These are phyloP conservation scores for Laspeyria flexula DNA, from an alignment of 2,888 invertebrate genomes.

Conservation along the genomic window DNA sequence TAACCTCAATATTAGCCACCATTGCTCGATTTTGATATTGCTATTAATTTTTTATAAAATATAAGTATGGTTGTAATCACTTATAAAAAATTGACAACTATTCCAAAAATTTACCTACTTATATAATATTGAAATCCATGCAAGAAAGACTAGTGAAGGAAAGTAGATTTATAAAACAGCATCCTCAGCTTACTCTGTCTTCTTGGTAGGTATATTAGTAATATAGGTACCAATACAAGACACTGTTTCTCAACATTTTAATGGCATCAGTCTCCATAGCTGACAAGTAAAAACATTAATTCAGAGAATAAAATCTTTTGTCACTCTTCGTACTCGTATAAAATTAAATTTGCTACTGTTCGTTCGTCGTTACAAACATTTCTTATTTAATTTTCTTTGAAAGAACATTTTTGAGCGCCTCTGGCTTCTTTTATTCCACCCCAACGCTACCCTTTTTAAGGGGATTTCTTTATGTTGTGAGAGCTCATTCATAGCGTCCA, in stretches of 20 bases:
- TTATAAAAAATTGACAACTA: too few species aligned
- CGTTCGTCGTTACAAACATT: slow-evolving; percentile 35
- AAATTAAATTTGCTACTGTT: slow-evolving; percentile 39
- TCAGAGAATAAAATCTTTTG: slow-evolving; percentile 22
- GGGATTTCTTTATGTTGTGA: slow-evolving; percentile 87
- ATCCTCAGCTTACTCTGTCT: slow-evolving; percentile 22
- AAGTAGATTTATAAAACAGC: neutral
- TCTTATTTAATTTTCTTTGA: slow-evolving; percentile 54
- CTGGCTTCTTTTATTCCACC: slow-evolving; percentile 67
- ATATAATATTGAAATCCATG: too few species aligned
- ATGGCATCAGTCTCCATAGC: neutral
- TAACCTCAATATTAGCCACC: too few species aligned
- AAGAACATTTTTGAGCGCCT: slow-evolving; percentile 49
- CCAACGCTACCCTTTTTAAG: slow-evolving; percentile 85
- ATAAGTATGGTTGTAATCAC: too few species aligned
- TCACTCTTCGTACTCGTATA: slow-evolving; percentile 33
- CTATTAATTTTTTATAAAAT: too few species aligned
- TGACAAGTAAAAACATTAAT: slow-evolving; percentile 12
- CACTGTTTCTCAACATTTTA: slow-evolving; percentile 39
- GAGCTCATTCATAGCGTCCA: slow-evolving; percentile 88
- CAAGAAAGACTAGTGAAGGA: neutral
- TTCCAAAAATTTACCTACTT: too few species aligned
- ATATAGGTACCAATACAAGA: slow-evolving; percentile 5
- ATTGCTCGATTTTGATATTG: too few species aligned
- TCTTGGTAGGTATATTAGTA: slow-evolving; percentile 14